Evolutionary conservation across 2,113 vertebrate species (phyloP).

Genomic region (Emberiza fucata): DNA sequence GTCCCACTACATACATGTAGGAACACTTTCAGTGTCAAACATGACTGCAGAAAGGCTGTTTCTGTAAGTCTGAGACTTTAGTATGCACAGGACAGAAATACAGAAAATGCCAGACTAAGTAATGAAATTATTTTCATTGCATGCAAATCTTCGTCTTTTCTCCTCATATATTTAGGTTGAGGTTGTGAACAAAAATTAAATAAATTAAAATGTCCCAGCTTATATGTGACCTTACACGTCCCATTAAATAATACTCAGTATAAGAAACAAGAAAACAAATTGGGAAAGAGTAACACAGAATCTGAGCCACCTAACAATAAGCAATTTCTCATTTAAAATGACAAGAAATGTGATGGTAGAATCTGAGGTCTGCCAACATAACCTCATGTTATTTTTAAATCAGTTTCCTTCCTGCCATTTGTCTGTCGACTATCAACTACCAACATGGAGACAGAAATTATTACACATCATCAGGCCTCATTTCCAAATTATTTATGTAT

Average conservation of each 20-base stretch:
- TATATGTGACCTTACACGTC: background rate
- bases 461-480: background rate
- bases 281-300: background rate
- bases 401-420: constrained; percentile 33
- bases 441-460: background rate
- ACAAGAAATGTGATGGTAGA: background rate
- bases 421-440: constrained; percentile 4
- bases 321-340: background rate
- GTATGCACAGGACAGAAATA: background rate
- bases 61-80: background rate
- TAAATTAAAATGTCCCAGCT: background rate
- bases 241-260: background rate
- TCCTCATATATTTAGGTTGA: background rate
- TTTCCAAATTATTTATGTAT: constrained; percentile 15
- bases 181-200: background rate
- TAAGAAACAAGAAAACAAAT: background rate
- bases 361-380: constrained; percentile 2
- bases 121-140: background rate
- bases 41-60: background rate
- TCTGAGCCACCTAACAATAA: background rate
- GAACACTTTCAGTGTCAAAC: background rate
- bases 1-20: background rate
- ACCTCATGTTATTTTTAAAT: constrained; percentile 39
- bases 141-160: background rate
- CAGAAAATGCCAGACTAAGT: background rate